These are phyloP conservation scores for Sebastes reedi DNA, from an alignment of 2,797 vertebrate species.

Conservation along the genomic window DNA sequence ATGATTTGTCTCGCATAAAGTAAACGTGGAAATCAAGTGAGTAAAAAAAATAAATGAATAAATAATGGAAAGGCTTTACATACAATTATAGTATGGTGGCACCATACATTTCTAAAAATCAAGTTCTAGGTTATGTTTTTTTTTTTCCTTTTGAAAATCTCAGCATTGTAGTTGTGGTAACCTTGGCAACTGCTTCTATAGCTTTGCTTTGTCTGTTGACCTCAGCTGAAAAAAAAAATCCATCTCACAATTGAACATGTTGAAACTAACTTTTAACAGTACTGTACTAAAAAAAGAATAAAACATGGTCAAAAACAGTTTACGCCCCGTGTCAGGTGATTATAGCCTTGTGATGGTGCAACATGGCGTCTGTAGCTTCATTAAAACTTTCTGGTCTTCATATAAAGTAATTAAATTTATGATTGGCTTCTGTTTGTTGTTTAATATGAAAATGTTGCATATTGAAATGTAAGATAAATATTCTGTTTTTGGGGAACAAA, in stretches of 20 bases:
- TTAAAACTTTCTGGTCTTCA: background rate
- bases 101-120: slow-evolving; percentile 68
- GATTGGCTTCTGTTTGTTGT: background rate
- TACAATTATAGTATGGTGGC: slow-evolving; percentile 60
- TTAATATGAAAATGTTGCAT: background rate
- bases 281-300: slow-evolving; percentile 83
- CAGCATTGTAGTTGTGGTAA: slow-evolving; percentile 83
- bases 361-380: background rate
- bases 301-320: slow-evolving; percentile 77
- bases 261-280: slow-evolving; percentile 87
- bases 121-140: slow-evolving; percentile 67
- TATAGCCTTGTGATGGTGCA: background rate
- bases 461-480: background rate
- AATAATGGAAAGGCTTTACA: slow-evolving; percentile 65
- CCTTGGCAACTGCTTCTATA: slow-evolving; percentile 81
- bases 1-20: slow-evolving; percentile 71
- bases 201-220: slow-evolving; percentile 82
- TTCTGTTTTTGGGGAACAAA: background rate
- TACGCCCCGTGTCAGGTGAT: slow-evolving; percentile 61
- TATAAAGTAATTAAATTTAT: background rate
- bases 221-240: slow-evolving; percentile 73
- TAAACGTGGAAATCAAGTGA: slow-evolving; percentile 61
- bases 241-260: slow-evolving; percentile 82
- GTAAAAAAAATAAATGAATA: slow-evolving; percentile 33
- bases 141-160: slow-evolving; percentile 68